Conservation (phyloP, 2,797 vertebrate species). For the Peromyscus attwateri region DNA sequence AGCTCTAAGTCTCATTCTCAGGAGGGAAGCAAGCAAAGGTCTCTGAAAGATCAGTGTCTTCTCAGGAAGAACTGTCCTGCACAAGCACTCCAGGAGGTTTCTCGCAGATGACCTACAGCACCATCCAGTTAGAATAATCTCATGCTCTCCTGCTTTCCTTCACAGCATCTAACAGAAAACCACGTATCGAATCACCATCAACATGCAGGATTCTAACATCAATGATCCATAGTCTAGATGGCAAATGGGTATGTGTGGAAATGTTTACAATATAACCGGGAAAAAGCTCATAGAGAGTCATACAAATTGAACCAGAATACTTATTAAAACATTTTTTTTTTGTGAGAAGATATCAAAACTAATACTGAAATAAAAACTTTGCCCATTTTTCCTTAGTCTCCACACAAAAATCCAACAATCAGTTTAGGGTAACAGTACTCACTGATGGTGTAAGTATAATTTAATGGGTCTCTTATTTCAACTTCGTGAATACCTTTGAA, state of each 20-base stretch:
- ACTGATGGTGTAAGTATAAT: not conserved
- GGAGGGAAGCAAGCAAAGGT: not conserved
- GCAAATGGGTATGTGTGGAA: not conserved
- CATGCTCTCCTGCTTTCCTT: not conserved
- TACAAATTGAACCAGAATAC: not conserved
- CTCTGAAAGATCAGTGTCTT: constrained; percentile 35
- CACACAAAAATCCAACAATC: not conserved
- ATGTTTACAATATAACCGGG: not conserved
- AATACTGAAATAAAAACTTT: not conserved
- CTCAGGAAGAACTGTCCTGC: not conserved
- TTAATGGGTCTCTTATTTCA: constrained; percentile 15
- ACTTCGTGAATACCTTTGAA: constrained; percentile 1
- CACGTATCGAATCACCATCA: not conserved
- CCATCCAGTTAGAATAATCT: not conserved
- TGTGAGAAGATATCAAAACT: not conserved
- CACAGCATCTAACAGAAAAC: not conserved
- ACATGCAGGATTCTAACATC: not conserved
- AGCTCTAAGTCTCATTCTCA: constrained; percentile 1
- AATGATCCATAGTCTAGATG: not conserved
- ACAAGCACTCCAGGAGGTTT: not conserved
- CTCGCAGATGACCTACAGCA: not conserved
- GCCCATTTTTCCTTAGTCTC: constrained; percentile 13
- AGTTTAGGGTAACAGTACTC: constrained; percentile 11
- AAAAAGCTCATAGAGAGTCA: constrained; percentile 11
- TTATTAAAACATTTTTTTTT: not conserved